A percentile compares a stretch with the other conserved stretches of the same genome.
Conservation (phyloP, 2,113 vertebrate genomes). For the Melozone crissalis region DNA sequence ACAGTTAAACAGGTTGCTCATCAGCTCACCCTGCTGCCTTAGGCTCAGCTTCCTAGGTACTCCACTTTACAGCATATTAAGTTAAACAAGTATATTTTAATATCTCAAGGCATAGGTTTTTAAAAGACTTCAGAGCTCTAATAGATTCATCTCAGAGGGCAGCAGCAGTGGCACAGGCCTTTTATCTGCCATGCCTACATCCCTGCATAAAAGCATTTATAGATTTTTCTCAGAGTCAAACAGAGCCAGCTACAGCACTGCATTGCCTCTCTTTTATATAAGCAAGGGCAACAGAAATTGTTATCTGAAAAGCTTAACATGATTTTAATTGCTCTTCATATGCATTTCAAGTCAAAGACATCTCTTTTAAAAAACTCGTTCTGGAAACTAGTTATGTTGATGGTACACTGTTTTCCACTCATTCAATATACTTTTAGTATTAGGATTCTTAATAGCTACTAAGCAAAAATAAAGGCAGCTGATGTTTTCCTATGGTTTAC, state of each 20-base stretch:
- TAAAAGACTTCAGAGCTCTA: neutral
- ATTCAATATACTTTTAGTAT: neutral
- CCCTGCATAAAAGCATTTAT: neutral
- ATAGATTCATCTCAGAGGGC: neutral
- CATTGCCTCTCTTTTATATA: neutral
- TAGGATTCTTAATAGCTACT: neutral
- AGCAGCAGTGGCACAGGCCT: neutral
- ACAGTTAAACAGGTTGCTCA: neutral
- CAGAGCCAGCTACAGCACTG: neutral
- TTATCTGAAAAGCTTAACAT: neutral
- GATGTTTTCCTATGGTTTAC: neutral
- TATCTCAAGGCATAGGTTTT: neutral
- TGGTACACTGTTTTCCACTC: neutral
- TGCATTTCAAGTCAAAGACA: neutral
- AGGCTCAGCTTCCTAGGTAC: neutral
- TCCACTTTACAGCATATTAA: neutral
- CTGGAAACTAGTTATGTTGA: neutral
- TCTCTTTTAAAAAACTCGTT: neutral
- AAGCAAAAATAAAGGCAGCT: neutral
- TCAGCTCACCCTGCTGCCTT: neutral
- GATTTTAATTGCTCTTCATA: neutral
- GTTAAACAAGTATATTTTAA: neutral
- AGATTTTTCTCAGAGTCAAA: neutral
- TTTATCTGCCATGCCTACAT: neutral
- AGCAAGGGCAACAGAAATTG: neutral